These are phyloP conservation scores for Sminthopsis crassicaudata DNA, from an alignment of 2,113 vertebrate genomes.

Conservation along the genomic window DNA sequence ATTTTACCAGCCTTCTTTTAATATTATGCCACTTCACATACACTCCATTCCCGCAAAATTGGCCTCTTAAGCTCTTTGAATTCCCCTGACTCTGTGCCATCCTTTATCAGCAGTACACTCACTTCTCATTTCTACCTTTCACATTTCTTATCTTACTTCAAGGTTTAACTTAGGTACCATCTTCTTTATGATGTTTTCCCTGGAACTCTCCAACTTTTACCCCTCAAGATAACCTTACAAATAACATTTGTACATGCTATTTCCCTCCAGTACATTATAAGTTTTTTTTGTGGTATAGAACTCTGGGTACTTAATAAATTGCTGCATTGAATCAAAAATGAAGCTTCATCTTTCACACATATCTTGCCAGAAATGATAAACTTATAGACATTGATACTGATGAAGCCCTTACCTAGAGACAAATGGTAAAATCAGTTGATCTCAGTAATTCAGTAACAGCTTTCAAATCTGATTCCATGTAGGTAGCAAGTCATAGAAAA, in stretches of 20 bases:
- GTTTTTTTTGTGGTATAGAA: background rate
- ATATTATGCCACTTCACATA: background rate
- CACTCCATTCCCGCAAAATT: background rate
- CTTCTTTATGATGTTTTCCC: background rate
- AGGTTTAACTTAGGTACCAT: background rate
- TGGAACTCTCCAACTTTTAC: background rate
- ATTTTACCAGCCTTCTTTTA: background rate
- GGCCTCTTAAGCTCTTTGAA: background rate
- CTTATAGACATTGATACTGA: background rate
- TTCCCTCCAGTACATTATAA: background rate
- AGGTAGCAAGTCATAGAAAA: background rate
- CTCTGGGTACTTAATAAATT: background rate
- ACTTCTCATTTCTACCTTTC: background rate
- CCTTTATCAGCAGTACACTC: background rate
- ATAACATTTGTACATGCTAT: background rate
- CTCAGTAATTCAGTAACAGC: background rate
- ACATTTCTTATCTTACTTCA: background rate
- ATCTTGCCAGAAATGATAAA: background rate
- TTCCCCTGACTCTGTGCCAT: background rate
- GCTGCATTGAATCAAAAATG: background rate
- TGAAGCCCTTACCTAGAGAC: background rate
- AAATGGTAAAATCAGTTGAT: background rate
- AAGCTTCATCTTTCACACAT: background rate
- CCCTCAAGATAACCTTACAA: background rate
- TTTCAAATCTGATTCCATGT: background rate